Evolutionary conservation across 2,888 invertebrate genomes (phyloP).

Genomic region (Aspidiotus destructor): DNA sequence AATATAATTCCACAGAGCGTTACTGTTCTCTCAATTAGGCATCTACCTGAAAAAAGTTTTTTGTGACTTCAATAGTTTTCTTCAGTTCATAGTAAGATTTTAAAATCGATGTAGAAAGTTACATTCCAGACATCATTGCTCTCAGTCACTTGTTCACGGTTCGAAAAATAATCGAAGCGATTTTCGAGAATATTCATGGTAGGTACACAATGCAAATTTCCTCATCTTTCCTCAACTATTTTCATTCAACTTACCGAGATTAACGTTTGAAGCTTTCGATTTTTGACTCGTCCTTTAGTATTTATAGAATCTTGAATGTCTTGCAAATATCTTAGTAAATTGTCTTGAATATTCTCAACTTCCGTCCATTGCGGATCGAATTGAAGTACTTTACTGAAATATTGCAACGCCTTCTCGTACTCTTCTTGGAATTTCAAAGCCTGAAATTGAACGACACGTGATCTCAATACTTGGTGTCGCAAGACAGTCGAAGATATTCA

Average conservation of each 20-base stretch:
- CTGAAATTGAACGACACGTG: constrained; percentile 43
- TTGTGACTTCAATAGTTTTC: too few species aligned
- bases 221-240: too few species aligned
- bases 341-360: constrained; percentile 52
- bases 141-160: too few species aligned
- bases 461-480: background rate
- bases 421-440: constrained; percentile 69
- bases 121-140: too few species aligned
- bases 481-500: background rate
- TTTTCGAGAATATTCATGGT: too few species aligned
- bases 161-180: too few species aligned
- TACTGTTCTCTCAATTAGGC: too few species aligned
- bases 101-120: too few species aligned
- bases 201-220: too few species aligned
- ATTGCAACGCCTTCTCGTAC: constrained; percentile 58
- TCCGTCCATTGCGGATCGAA: constrained; percentile 69
- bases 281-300: constrained; percentile 63
- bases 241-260: constrained; percentile 46
- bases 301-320: constrained; percentile 54
- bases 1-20: too few species aligned
- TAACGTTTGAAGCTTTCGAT: constrained; percentile 59
- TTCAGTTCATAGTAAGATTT: too few species aligned
- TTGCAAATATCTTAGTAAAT: constrained; percentile 55
- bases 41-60: too few species aligned
- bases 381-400: constrained; percentile 55